Evolutionary conservation across 2,797 vertebrate species (phyloP).

Genomic region (Simalia tracyae): DNA sequence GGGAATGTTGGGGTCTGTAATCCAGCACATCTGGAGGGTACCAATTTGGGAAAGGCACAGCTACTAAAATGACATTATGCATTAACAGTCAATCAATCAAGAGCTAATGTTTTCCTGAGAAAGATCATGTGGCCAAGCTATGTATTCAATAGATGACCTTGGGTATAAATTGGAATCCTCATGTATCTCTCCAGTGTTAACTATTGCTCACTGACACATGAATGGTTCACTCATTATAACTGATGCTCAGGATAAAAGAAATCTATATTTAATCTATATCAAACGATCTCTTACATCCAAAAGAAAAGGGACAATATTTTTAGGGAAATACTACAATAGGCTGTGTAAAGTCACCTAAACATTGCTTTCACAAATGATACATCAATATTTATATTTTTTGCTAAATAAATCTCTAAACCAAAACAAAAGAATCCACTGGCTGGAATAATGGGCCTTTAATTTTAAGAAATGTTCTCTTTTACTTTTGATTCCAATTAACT

Average conservation of each 20-base stretch:
- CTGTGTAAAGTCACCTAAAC: not conserved
- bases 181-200: not conserved
- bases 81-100: not conserved
- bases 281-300: not conserved
- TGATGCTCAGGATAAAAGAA: not conserved
- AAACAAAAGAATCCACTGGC: not conserved
- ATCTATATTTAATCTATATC: constrained; percentile 1
- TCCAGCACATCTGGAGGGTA: not conserved
- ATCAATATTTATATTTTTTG: not conserved
- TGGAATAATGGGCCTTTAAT: not conserved
- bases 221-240: constrained; percentile 17
- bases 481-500: not conserved
- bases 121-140: not conserved
- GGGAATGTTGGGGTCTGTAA: not conserved
- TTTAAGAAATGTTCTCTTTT: not conserved
- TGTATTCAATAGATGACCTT: constrained; percentile 11
- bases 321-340: not conserved
- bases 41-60: not conserved
- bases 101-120: constrained; percentile 8
- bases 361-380: not conserved
- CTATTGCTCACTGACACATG: constrained; percentile 23
- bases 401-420: not conserved
- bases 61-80: not conserved
- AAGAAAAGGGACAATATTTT: not conserved
- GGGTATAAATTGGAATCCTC: constrained; percentile 21